These are phyloP conservation scores for Lepidurus packardi DNA, from an alignment of 1,140 invertebrate species.

Conservation along the genomic window DNA sequence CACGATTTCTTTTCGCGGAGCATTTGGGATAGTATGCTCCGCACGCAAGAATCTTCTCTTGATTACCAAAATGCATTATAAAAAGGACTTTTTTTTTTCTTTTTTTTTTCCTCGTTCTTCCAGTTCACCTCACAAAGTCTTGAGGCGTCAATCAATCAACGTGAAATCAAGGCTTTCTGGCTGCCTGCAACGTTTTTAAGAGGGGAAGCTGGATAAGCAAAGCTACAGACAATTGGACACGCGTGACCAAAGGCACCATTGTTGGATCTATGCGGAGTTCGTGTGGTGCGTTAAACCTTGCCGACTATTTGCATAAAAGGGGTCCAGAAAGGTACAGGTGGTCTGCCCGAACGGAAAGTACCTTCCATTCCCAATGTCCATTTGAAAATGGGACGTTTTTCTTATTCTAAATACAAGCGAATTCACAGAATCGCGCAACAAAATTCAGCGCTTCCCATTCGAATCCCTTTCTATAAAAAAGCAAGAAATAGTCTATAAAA, in stretches of 20 bases:
- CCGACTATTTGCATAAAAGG: slow-evolving; percentile 19
- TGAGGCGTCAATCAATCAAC: not conserved
- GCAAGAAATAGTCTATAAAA: no score
- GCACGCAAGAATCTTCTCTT: not conserved
- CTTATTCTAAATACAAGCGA: not conserved
- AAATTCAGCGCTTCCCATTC: no score
- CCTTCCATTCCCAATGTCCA: no score
- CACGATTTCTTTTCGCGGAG: not conserved
- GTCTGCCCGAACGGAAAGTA: not conserved
- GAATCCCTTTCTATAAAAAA: not conserved
- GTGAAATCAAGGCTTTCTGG: not conserved
- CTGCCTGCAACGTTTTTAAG: not conserved
- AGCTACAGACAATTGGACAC: slow-evolving; percentile 3
- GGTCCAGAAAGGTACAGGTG: not conserved
- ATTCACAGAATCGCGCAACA: not conserved
- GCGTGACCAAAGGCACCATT: slow-evolving; percentile 4
- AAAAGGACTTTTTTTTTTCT: not conserved
- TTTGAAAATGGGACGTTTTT: not conserved
- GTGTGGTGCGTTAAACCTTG: not conserved
- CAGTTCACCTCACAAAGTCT: not conserved
- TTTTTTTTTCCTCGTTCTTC: no score
- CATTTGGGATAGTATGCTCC: not conserved
- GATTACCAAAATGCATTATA: not conserved
- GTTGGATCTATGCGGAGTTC: not conserved
- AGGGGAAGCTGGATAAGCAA: not conserved